Conservation (phyloP, 2,113 vertebrate species). For the Coracopsis vasa region DNA sequence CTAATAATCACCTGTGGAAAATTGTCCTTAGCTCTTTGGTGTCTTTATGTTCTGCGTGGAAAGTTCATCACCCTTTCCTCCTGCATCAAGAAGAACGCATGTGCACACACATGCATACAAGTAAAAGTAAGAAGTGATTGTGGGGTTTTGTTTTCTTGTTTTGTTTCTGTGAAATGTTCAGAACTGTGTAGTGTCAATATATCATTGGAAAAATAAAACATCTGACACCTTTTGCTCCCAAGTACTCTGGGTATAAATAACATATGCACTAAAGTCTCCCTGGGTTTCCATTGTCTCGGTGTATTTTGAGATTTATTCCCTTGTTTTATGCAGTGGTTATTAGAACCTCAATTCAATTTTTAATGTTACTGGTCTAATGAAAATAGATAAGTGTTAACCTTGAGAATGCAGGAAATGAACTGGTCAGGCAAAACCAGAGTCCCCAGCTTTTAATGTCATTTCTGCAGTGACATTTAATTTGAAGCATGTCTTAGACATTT, state of each 20-base stretch:
- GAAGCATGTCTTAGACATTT: neutral
- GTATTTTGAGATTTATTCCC: neutral
- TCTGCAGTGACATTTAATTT: neutral
- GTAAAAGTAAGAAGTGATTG: neutral
- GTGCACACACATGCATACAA: neutral
- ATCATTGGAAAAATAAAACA: neutral
- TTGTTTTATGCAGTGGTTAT: neutral
- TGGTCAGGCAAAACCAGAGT: accelerated
- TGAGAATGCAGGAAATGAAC: neutral
- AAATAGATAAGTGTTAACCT: neutral
- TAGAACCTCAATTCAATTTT: neutral
- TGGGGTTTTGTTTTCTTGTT: neutral
- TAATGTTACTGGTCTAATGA: neutral
- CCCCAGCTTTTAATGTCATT: neutral
- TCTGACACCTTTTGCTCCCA: neutral
- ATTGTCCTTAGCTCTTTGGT: neutral
- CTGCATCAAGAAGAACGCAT: neutral
- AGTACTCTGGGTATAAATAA: neutral
- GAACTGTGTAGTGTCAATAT: neutral
- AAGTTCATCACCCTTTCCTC: neutral
- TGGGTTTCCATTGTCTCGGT: neutral
- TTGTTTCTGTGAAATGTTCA: neutral
- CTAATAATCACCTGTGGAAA: neutral
- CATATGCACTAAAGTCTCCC: neutral
- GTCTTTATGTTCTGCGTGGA: neutral